Percentiles rank a stretch among this genome's conserved stretches.
phyloP scores from a whole-genome alignment of 2,888 invertebrate genomes.

The Polyommatus iphigenia region DNA sequence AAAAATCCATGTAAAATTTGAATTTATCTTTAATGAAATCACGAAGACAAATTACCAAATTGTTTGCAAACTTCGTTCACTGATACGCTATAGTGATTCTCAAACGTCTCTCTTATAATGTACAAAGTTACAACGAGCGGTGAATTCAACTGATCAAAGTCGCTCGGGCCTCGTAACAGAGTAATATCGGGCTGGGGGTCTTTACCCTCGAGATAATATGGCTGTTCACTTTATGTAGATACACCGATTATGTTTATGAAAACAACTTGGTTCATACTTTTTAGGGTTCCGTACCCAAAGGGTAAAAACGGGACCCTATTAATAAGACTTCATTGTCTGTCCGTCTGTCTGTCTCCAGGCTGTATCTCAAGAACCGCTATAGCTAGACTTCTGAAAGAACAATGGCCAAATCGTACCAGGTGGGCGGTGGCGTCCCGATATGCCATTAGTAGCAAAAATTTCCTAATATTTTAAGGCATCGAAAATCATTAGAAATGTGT shows the following conservation, averaged over 20 bases:
- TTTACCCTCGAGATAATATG: background rate
- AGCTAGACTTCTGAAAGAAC: too few species aligned
- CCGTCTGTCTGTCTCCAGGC: too few species aligned
- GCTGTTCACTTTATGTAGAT: background rate
- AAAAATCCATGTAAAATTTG: background rate
- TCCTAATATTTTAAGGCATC: too few species aligned
- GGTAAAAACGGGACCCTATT: too few species aligned
- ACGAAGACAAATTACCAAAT: background rate
- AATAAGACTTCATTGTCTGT: too few species aligned
- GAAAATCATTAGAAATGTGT: too few species aligned
- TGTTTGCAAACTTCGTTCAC: background rate
- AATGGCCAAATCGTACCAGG: too few species aligned
- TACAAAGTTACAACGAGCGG: background rate
- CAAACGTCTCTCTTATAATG: background rate
- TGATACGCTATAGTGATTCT: conserved; percentile 7
- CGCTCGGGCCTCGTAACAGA: background rate
- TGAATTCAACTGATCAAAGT: background rate
- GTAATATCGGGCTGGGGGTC: background rate
- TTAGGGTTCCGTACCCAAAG: too few species aligned
- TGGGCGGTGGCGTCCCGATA: too few species aligned
- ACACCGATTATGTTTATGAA: background rate
- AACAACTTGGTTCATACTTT: background rate
- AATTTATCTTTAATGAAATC: background rate
- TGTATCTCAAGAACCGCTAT: too few species aligned
- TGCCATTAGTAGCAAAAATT: too few species aligned